phyloP scores from a whole-genome alignment of 2,797 vertebrate species.

The Microchirus variegatus region DNA sequence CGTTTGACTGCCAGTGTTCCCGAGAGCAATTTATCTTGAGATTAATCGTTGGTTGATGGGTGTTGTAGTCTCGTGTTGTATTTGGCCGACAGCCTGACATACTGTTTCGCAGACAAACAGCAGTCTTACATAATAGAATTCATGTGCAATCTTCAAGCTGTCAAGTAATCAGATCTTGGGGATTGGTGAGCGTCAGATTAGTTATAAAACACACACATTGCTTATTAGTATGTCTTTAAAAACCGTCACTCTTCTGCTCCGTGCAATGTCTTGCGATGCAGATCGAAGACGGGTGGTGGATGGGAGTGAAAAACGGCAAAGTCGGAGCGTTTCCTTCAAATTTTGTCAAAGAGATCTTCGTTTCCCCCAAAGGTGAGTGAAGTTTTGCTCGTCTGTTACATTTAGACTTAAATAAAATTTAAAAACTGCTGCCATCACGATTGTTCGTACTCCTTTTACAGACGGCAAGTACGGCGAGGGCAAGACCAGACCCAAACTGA shows the following conservation, averaged over 20 bases:
- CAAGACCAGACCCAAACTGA: constrained; percentile 82
- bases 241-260: too few species aligned
- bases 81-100: too few species aligned
- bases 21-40: too few species aligned
- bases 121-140: too few species aligned
- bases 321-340: constrained; percentile 91
- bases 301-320: constrained; percentile 85
- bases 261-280: constrained; percentile 34
- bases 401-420: not conserved
- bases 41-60: too few species aligned
- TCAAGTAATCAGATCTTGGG: too few species aligned
- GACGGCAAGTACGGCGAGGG: constrained; percentile 71
- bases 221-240: too few species aligned
- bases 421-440: not conserved
- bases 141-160: too few species aligned
- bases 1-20: not conserved
- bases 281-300: constrained; percentile 96
- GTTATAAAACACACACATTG: too few species aligned
- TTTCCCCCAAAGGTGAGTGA: constrained; percentile 70
- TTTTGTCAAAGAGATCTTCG: constrained; percentile 87
- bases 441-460: constrained; percentile 36
- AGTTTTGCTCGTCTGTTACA: not conserved
- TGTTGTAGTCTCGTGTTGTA: too few species aligned
- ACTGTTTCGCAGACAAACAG: too few species aligned
- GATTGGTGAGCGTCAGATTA: too few species aligned